phyloP scores from a whole-genome alignment of 2,113 vertebrate species.

The Glaucidium brasilianum region DNA sequence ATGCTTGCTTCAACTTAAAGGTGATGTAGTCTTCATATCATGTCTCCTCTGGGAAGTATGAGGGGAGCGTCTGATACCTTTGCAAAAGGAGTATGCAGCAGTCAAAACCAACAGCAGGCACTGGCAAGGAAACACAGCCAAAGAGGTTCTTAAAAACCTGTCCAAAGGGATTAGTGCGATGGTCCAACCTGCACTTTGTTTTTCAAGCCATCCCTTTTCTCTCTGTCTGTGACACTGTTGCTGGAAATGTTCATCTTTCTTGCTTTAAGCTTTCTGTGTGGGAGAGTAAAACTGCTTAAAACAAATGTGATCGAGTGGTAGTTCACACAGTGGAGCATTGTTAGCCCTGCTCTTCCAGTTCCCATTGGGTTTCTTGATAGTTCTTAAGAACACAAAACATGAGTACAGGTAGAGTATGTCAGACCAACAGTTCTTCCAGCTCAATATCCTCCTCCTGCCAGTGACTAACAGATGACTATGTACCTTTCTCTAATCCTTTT shows the following conservation, averaged over 20 bases:
- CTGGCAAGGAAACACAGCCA: background rate
- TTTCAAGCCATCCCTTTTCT: background rate
- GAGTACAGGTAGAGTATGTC: background rate
- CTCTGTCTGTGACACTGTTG: background rate
- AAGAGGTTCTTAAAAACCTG: background rate
- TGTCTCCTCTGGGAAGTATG: background rate
- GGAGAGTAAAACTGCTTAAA: background rate
- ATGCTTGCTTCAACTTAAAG: background rate
- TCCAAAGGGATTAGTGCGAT: background rate
- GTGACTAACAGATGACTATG: background rate
- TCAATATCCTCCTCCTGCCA: background rate
- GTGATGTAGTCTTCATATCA: background rate
- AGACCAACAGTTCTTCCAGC: background rate
- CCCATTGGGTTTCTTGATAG: background rate
- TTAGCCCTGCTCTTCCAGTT: background rate
- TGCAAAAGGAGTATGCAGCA: background rate
- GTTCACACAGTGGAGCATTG: background rate
- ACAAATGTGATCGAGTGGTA: background rate
- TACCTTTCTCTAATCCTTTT: background rate
- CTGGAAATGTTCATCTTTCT: background rate
- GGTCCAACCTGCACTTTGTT: background rate
- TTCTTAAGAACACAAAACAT: background rate
- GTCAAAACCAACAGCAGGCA: background rate
- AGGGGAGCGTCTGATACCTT: background rate
- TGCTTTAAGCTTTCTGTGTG: background rate